A percentile compares a stretch with the other conserved stretches of the same genome.
Conservation (phyloP, 1,140 invertebrate genomes). For the Polypedilum vanderplanki region DNA sequence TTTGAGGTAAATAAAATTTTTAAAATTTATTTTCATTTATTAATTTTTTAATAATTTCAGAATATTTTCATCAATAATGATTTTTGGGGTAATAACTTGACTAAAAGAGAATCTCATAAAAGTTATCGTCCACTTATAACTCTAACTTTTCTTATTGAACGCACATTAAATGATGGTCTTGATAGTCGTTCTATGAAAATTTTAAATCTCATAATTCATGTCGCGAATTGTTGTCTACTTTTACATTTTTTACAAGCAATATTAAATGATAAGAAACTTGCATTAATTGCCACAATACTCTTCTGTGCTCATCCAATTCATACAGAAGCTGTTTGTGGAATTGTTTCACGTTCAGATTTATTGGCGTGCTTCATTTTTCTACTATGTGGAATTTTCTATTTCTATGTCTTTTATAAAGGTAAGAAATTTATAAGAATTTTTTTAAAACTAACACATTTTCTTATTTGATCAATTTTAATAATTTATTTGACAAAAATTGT, state of each 20-base stretch:
- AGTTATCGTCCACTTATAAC: slow-evolving; percentile 79
- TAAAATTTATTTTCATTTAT: neutral
- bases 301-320: slow-evolving; percentile 94
- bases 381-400: slow-evolving; percentile 58
- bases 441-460: too few relatives aligned
- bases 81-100: slow-evolving; percentile 84
- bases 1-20: slow-evolving; percentile 47
- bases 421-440: too few relatives aligned
- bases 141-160: slow-evolving; percentile 40
- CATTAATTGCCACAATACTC: slow-evolving; percentile 61
- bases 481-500: too few relatives aligned
- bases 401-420: slow-evolving; percentile 39
- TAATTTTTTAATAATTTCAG: neutral
- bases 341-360: slow-evolving; percentile 92
- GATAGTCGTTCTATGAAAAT: slow-evolving; percentile 38
- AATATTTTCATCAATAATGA: slow-evolving; percentile 56
- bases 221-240: slow-evolving; percentile 50
- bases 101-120: slow-evolving; percentile 74
- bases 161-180: slow-evolving; percentile 34
- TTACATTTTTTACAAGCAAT: slow-evolving; percentile 49
- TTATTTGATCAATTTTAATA: too few relatives aligned
- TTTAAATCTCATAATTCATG: slow-evolving; percentile 40
- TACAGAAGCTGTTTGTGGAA: slow-evolving; percentile 85
- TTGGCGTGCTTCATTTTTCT: slow-evolving; percentile 68
- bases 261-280: slow-evolving; percentile 36